Evolutionary conservation across 2,113 vertebrate species (phyloP).

Genomic region (Cyprinus carpio): DNA sequence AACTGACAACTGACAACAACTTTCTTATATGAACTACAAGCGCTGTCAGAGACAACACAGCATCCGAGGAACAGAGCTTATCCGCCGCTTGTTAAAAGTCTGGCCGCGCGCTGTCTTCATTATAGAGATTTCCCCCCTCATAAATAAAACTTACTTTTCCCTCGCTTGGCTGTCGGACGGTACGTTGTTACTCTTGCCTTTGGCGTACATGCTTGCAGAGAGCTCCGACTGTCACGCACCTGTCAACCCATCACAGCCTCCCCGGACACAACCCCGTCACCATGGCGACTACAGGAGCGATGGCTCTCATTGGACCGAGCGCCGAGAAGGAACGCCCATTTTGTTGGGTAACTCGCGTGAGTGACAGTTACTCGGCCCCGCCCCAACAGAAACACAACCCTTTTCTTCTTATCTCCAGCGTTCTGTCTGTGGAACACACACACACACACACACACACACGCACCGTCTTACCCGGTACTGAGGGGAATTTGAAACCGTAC

Average conservation of each 20-base stretch:
- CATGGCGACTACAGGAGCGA: conserved; percentile 88
- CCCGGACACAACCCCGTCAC: conserved; percentile 92
- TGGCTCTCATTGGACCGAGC: conserved; percentile 81
- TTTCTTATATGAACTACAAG: conserved; percentile 44
- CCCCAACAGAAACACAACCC: conserved; percentile 67
- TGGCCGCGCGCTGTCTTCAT: conserved; percentile 42
- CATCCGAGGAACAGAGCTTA: conserved; percentile 17
- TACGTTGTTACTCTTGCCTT: conserved; percentile 96
- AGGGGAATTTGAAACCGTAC: conserved; percentile 85
- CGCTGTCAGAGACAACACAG: conserved; percentile 34
- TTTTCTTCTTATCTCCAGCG: conserved; percentile 69
- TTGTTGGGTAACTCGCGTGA: conserved; percentile 76
- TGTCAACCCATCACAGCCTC: conserved; percentile 97
- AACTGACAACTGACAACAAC: conserved; percentile 58
- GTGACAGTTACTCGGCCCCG: conserved; percentile 70
- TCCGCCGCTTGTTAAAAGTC: conserved; percentile 40
- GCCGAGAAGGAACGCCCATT: conserved; percentile 74
- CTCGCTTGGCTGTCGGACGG: conserved; percentile 95
- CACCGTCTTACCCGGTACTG: conserved; percentile 66
- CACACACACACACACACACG: conserved; percentile 21
- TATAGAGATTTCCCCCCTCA: conserved; percentile 67
- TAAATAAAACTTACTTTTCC: conserved; percentile 93
- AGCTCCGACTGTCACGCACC: conserved; percentile 96
- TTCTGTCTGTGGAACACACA: conserved; percentile 75
- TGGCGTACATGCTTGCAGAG: conserved; percentile 98